Base-by-base conservation (phyloP, 2,797 vertebrate species). In the Gallinago nigripennis region DNA sequence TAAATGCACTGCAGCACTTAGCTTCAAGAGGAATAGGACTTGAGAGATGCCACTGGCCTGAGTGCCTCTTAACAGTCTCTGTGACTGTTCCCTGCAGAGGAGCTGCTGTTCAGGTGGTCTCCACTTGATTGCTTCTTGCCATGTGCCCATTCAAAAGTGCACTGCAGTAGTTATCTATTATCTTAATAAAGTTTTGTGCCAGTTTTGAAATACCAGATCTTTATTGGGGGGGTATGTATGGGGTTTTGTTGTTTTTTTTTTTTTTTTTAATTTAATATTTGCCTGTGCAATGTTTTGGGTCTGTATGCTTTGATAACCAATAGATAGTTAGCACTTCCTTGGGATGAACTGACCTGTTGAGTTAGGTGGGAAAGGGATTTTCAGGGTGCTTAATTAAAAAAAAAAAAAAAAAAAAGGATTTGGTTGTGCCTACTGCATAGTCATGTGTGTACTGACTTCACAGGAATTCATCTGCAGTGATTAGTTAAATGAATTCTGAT, bases 211-310 rank as follows among this genome's bases (percentile, higher is more conserved):
- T 31, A 8, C 0, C 1, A 0, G 28, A 2, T 19, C 5, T 41
- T 27, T 27, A 4, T 16, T 17, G 4, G 4, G 3, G 0, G 2
- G 7, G 0, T 20, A 5, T 16, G 1, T 24, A 1, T 41, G 35
- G 35, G 9, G 9, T 37, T 37, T 37, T 35, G n/a, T n/a, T n/a
- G n/a, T n/a, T n/a, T n/a, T n/a, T n/a, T n/a, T 9, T 37, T 45
- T 58, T 39, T 43, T 24, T 11, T 0, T 11, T 35, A 8, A 31
- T 8, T 54, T 51, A 51, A 1, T 20, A 10, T 39, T 71, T 88
- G 5, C 20, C 4, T 53, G 1, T 56, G 24, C 30, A 45, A 6
- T 2, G 1, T 23, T 51, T 54, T 68, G 35, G 9, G 19, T 51
- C 30, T 60, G 13, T 37, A 8, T 19, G 5, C 23, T 71, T 8